These are phyloP conservation scores for Didymodactylos carnosus DNA, from an alignment of 2,888 invertebrate genomes.

Conservation along the genomic window DNA sequence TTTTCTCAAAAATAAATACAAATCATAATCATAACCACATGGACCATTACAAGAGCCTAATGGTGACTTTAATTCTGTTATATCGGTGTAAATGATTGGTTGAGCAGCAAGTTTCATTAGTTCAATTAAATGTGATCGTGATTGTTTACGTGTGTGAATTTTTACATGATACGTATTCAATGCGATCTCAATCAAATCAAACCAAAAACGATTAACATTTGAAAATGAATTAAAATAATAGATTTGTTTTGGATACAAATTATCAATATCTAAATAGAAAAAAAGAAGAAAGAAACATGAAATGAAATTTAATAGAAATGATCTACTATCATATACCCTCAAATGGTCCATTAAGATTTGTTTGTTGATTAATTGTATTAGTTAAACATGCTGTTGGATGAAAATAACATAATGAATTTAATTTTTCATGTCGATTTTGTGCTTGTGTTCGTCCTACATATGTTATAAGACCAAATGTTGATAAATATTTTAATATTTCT, in stretches of 20 bases:
- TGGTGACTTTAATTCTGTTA: background rate
- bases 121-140: background rate
- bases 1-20: background rate
- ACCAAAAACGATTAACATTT: background rate
- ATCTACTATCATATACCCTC: background rate
- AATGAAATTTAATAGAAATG: too few relatives aligned
- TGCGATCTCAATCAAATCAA: background rate
- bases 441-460: constrained; percentile 1
- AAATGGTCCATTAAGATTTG: background rate
- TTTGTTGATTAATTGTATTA: constrained; percentile 1
- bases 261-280: too few relatives aligned
- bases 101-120: background rate
- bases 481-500: constrained; percentile 1
- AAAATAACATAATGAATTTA: constrained; percentile 9
- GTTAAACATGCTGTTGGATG: constrained; percentile 1
- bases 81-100: background rate
- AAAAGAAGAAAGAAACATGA: too few relatives aligned
- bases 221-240: background rate
- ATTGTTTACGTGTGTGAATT: background rate
- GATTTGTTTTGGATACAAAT: background rate
- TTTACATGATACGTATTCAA: background rate
- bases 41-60: background rate
- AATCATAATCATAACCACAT: background rate
- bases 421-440: background rate
- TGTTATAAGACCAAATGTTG: constrained; percentile 6